Evolutionary conservation across 2,797 vertebrate species (phyloP).

Genomic region (Siniperca obscura): DNA sequence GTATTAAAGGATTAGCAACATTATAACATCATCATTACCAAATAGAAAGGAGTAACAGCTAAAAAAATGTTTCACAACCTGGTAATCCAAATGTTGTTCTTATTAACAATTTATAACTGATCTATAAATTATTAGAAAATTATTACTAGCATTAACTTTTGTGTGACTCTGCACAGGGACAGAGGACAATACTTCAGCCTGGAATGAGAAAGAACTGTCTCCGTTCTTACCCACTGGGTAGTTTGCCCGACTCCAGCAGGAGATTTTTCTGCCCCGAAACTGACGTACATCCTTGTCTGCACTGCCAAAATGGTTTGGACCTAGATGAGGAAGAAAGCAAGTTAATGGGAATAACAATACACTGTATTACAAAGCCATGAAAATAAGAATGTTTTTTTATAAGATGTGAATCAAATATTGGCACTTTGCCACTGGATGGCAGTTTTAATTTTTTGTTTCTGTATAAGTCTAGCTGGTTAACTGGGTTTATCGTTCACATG

Average conservation of each 20-base stretch:
- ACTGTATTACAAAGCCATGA: slow-evolving; percentile 30
- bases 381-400: slow-evolving; percentile 4
- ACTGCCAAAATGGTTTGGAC: not conserved
- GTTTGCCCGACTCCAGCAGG: not conserved
- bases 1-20: not conserved
- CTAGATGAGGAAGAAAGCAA: slow-evolving; percentile 28
- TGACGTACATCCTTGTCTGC: not conserved
- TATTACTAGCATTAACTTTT: not conserved
- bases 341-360: slow-evolving; percentile 22
- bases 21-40: not conserved
- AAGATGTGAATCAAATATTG: not conserved
- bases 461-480: not conserved
- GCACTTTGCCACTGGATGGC: slow-evolving; percentile 15
- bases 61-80: not conserved
- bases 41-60: not conserved
- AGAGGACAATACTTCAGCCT: slow-evolving; percentile 3
- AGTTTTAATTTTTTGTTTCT: not conserved
- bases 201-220: slow-evolving; percentile 48
- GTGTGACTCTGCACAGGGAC: slow-evolving; percentile 60
- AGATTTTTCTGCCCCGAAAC: not conserved
- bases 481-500: not conserved
- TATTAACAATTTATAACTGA: not conserved
- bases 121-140: not conserved
- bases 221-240: slow-evolving; percentile 55
- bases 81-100: not conserved